Conservation (phyloP, 1,140 invertebrate species). For the Bilobella aurantiaca region DNA sequence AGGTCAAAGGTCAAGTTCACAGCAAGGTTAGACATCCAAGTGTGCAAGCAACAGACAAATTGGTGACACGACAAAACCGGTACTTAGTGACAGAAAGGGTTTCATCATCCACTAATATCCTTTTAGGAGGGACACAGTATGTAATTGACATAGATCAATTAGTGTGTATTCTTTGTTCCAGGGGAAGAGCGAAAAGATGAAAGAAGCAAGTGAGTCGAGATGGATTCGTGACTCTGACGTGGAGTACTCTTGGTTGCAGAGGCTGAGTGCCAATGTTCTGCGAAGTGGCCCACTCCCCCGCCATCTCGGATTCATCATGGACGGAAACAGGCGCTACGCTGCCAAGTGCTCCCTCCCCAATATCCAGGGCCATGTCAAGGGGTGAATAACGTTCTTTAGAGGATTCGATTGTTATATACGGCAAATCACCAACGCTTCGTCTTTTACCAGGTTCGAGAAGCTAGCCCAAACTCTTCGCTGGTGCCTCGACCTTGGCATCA, state of each 20-base stretch:
- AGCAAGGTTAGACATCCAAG: too few relatives aligned
- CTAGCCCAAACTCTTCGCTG: constrained; percentile 86
- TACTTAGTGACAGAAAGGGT: too few relatives aligned
- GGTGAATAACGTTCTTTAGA: constrained; percentile 42
- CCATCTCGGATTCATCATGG: constrained; percentile 97
- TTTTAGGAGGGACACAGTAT: too few relatives aligned
- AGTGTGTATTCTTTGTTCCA: too few relatives aligned
- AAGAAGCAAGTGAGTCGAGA: not conserved
- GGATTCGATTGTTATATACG: not conserved
- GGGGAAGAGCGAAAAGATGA: too few relatives aligned
- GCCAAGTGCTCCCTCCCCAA: constrained; percentile 64
- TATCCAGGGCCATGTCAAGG: constrained; percentile 74
- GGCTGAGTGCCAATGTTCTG: constrained; percentile 63
- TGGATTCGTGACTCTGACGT: constrained; percentile 66
- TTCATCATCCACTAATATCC: too few relatives aligned
- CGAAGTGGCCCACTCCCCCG: constrained; percentile 71
- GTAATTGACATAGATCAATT: too few relatives aligned
- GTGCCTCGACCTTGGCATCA: constrained; percentile 58
- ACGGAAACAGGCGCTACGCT: constrained; percentile 94
- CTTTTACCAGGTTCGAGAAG: constrained; percentile 65
- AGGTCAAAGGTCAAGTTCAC: too few relatives aligned
- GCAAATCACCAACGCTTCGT: too few relatives aligned
- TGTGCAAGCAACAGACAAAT: too few relatives aligned
- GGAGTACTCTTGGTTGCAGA: constrained; percentile 67
- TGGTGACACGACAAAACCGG: too few relatives aligned